Conservation (phyloP, 2,113 vertebrate species). For the Physeter macrocephalus region DNA sequence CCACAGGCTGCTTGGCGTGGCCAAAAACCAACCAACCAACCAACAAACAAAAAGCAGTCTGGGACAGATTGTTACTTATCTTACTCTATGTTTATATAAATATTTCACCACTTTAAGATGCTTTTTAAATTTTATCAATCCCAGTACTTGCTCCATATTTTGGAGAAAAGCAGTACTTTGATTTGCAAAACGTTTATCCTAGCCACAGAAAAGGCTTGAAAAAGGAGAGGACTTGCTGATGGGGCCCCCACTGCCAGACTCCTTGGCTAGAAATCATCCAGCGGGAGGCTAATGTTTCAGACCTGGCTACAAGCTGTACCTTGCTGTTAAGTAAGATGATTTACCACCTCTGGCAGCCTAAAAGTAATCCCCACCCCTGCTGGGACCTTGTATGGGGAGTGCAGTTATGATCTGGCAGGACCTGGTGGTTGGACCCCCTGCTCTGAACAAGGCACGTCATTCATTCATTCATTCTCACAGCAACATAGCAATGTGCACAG, state of each 20-base stretch:
- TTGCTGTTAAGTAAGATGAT: background rate
- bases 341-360: background rate
- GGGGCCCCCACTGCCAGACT: background rate
- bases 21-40: background rate
- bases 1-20: too few species aligned
- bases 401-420: background rate
- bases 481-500: background rate
- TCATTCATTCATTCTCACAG: background rate
- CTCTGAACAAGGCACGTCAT: background rate
- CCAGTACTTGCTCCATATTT: background rate
- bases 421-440: background rate
- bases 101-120: background rate
- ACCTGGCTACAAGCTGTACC: background rate
- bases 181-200: background rate
- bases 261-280: background rate
- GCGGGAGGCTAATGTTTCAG: background rate
- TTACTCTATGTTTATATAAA: background rate
- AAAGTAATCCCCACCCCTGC: background rate
- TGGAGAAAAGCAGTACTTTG: background rate
- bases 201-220: background rate
- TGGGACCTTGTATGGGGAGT: background rate
- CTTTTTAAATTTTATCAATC: background rate
- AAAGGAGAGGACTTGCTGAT: background rate
- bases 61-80: background rate
- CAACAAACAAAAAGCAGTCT: background rate